phyloP scores from a whole-genome alignment of 1,140 invertebrate genomes.

The Armadillidium nasatum region DNA sequence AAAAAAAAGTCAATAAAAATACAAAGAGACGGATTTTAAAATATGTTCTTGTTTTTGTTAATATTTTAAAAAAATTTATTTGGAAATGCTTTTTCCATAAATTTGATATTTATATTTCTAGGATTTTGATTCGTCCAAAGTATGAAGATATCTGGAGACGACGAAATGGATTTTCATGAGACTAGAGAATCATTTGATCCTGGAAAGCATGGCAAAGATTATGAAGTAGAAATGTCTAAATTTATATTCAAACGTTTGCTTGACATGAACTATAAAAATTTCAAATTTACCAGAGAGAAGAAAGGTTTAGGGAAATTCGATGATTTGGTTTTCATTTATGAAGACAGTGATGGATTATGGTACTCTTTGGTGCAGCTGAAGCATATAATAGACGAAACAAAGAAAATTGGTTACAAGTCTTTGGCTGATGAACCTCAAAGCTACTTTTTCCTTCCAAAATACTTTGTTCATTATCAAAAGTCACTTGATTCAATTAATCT shows the following conservation, averaged over 20 bases:
- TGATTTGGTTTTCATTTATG: not conserved
- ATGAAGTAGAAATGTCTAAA: not conserved
- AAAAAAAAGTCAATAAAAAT: no score
- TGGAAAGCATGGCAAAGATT: slow-evolving; percentile 2
- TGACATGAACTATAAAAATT: not conserved
- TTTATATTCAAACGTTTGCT: not conserved
- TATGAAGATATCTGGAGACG: no score
- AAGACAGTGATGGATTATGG: not conserved
- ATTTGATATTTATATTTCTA: no score
- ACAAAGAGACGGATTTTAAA: no score
- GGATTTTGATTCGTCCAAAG: no score
- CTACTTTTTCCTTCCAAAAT: not conserved
- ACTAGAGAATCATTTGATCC: not conserved
- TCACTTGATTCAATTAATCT: not conserved
- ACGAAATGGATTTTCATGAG: not conserved
- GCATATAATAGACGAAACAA: not conserved
- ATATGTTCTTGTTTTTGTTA: no score
- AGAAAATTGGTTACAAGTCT: not conserved
- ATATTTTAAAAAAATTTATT: no score
- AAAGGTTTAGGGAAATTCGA: not conserved
- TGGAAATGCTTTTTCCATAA: no score
- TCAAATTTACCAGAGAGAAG: slow-evolving; percentile 3
- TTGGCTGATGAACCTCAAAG: not conserved
- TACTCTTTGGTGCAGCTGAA: not conserved
- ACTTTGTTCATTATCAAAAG: not conserved